Percentiles rank a stretch among this genome's conserved stretches.
Evolutionary conservation across 2,888 invertebrate genomes (phyloP).

Genomic region (Drosophila anomelani): DNA sequence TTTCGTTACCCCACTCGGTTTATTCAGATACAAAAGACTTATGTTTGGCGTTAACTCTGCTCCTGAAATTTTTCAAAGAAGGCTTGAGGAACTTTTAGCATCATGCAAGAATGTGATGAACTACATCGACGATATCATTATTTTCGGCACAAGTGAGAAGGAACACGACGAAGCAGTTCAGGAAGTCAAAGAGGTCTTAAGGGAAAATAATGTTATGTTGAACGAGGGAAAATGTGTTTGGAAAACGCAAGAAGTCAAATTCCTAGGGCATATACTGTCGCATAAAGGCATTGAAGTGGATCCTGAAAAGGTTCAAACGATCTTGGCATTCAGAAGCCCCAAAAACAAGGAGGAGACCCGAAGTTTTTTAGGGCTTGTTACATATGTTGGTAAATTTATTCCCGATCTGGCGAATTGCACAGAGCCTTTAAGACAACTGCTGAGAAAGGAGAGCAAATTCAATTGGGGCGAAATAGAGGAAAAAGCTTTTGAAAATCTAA

Average conservation of each 20-base stretch:
- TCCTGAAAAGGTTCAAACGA: constrained; percentile 2
- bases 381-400: too few species aligned
- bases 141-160: not conserved
- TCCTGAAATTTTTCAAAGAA: not conserved
- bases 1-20: not conserved
- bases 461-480: too few species aligned
- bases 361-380: too few species aligned
- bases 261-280: not conserved
- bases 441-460: too few species aligned
- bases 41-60: not conserved
- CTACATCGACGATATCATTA: not conserved
- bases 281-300: not conserved
- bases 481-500: constrained; percentile 3
- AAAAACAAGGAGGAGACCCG: too few species aligned
- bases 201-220: not conserved
- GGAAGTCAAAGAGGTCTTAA: too few species aligned
- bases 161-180: not conserved
- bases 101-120: not conserved
- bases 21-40: too few species aligned
- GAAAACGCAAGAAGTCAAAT: not conserved
- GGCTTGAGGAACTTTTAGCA: not conserved
- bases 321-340: not conserved
- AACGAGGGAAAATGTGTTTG: not conserved
- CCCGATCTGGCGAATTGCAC: too few species aligned
- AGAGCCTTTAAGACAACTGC: too few species aligned